Conservation (phyloP, 2,113 vertebrate species). For the Pagrus major region DNA sequence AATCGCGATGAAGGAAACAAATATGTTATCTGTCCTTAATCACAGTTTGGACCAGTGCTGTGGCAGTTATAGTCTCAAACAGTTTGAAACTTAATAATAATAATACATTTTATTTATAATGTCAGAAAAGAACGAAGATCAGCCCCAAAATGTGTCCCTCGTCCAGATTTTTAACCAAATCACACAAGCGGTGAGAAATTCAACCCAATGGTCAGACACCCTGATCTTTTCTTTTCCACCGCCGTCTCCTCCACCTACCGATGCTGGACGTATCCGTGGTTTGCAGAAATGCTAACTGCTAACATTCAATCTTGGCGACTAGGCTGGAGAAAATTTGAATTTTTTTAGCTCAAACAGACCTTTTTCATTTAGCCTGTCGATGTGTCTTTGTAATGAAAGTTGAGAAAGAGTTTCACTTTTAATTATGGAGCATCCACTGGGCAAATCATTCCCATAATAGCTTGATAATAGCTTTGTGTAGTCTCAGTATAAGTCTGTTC, state of each 20-base stretch:
- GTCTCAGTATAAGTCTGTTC: not conserved
- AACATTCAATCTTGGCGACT: too few species aligned
- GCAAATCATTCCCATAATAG: not conserved
- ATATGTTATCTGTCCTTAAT: not conserved
- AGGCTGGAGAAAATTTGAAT: too few species aligned
- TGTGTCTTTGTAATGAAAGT: not conserved
- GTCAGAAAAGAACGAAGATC: not conserved
- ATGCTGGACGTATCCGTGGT: too few species aligned
- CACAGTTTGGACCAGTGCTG: not conserved
- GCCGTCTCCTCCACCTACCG: too few species aligned
- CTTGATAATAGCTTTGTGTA: not conserved
- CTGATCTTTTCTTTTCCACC: too few species aligned
- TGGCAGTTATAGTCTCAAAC: not conserved
- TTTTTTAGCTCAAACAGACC: not conserved
- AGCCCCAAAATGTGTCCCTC: not conserved
- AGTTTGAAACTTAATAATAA: not conserved
- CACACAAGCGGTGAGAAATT: not conserved
- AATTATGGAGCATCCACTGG: too few species aligned
- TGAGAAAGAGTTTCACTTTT: not conserved
- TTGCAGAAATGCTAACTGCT: too few species aligned
- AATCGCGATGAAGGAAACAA: slow-evolving; percentile 12
- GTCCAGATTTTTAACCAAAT: not conserved
- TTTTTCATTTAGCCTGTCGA: not conserved
- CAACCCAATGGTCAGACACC: too few species aligned
- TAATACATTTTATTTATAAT: not conserved